A percentile compares a stretch with the other conserved stretches of the same genome.
Conservation (phyloP, 2,797 vertebrate genomes). For the Forpus xanthops region DNA sequence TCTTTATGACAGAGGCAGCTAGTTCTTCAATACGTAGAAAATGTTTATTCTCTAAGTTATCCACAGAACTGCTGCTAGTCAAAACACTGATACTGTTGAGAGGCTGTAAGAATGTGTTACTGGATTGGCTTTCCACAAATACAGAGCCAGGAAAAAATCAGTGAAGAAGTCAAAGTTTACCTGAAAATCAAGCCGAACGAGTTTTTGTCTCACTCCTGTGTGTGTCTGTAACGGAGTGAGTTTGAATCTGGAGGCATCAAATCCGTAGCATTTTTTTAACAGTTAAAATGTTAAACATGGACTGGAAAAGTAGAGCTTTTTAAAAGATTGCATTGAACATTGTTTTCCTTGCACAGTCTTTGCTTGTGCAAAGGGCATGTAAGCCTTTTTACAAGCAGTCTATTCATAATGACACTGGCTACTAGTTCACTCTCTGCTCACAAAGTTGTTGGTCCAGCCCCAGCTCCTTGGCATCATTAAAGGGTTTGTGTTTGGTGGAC, state of each 20-base stretch:
- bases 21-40: not conserved
- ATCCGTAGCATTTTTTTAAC: not conserved
- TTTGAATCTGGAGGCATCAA: not conserved
- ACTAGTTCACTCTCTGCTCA: not conserved
- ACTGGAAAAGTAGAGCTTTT: conserved; percentile 14
- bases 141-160: not conserved
- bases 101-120: not conserved
- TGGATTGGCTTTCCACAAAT: not conserved
- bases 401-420: not conserved
- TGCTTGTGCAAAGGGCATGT: not conserved
- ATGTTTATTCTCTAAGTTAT: not conserved
- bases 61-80: not conserved
- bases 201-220: not conserved
- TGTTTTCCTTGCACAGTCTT: not conserved
- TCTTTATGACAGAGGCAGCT: not conserved
- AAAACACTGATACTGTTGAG: not conserved
- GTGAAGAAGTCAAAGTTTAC: not conserved
- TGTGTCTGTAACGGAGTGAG: not conserved
- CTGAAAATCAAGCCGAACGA: conserved; percentile 23
- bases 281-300: not conserved
- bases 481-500: not conserved
- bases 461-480: not conserved
- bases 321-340: conserved; percentile 36
- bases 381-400: not conserved
- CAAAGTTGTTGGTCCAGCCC: not conserved